Evolutionary conservation across 1,140 invertebrate species (phyloP).

Genomic region (Holotrichia oblita): DNA sequence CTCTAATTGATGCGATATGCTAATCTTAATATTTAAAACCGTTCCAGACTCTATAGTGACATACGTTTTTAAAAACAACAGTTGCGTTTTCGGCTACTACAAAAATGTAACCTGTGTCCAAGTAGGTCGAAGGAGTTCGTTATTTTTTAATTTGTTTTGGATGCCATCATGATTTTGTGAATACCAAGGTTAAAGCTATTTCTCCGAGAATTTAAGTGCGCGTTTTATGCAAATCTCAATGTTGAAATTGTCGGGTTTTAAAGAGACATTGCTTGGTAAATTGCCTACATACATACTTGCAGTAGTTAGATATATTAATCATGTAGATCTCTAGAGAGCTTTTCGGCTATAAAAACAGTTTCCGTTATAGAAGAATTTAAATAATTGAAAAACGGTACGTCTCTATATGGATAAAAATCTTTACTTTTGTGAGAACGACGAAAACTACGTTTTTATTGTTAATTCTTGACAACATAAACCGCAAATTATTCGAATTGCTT

Average conservation of each 20-base stretch:
- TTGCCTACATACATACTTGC: too few species aligned
- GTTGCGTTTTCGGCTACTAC: not conserved
- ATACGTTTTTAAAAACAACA: constrained; percentile 26
- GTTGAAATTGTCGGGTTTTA: not conserved
- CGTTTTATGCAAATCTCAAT: not conserved
- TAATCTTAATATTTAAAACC: constrained; percentile 42
- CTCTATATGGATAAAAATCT: too few species aligned
- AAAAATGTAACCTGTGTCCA: constrained; percentile 27
- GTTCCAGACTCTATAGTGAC: constrained; percentile 1
- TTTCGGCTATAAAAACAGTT: too few species aligned
- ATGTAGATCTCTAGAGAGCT: too few species aligned
- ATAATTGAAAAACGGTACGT: too few species aligned
- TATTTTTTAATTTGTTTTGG: constrained; percentile 22
- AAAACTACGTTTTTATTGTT: too few species aligned
- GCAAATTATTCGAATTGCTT: too few species aligned
- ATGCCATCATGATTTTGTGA: constrained; percentile 1
- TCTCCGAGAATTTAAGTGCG: not conserved
- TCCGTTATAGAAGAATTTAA: too few species aligned
- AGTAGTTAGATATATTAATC: too few species aligned
- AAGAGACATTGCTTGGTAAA: not conserved
- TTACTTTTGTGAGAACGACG: too few species aligned
- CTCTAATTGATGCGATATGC: constrained; percentile 47
- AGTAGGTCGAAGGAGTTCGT: constrained; percentile 1
- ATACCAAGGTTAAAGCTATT: constrained; percentile 23
- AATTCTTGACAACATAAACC: too few species aligned